Conservation (phyloP, 1,140 invertebrate species). For the Ceratoteleas bidentatus region DNA sequence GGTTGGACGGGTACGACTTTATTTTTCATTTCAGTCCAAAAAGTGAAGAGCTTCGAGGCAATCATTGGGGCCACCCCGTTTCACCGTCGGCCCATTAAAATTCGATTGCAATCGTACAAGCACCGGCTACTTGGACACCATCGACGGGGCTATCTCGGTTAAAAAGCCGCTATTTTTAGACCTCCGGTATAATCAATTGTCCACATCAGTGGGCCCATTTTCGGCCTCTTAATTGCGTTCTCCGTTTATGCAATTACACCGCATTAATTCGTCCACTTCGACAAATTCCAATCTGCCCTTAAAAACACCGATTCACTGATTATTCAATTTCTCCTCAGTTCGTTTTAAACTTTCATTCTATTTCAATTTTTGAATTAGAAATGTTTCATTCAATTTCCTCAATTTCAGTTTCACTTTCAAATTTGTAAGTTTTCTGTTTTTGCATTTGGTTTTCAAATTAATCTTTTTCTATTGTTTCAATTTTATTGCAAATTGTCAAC, state of each 20-base stretch:
- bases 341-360: too few relatives aligned
- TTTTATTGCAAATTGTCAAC: too few relatives aligned
- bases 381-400: too few relatives aligned
- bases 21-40: constrained; percentile 8
- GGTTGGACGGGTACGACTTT: constrained; percentile 6
- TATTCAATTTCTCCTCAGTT: constrained; percentile 4
- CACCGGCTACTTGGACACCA: neutral
- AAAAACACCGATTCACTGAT: constrained; percentile 4
- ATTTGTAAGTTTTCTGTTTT: too few relatives aligned
- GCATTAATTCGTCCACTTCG: constrained; percentile 17
- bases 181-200: neutral
- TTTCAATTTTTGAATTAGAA: too few relatives aligned
- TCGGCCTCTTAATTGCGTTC: neutral
- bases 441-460: too few relatives aligned
- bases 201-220: neutral
- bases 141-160: neutral
- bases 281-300: constrained; percentile 7
- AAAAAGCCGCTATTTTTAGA: neutral
- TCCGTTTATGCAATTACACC: neutral
- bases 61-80: neutral
- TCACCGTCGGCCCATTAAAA: neutral
- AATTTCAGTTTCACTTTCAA: too few relatives aligned
- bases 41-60: neutral
- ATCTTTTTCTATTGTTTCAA: too few relatives aligned
- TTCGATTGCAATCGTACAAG: neutral